Evolutionary conservation across 2,113 vertebrate genomes (phyloP), one percentile per base, ranked within the genome.

Genomic region (Cottus gobio): DNA sequence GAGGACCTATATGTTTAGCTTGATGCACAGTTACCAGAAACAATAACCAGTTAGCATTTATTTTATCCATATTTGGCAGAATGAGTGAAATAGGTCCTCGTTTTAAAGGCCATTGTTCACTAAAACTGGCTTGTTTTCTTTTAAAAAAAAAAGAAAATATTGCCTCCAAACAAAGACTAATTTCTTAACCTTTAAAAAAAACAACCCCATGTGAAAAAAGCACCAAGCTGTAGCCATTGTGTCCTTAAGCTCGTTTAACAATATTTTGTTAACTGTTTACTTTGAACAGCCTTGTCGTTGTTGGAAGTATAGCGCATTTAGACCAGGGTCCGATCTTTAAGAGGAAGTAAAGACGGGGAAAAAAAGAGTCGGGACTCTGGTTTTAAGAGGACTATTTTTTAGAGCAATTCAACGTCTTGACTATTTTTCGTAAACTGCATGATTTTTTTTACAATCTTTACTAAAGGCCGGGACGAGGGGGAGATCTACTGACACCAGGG

Each of bases 401-500:
- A 91, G 86, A 89, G 87, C 81, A 92, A 87, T 86, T 90, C 86
- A 91, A 73, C 85, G 63, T 94, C 84, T 90, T 81, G 87, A 87
- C 93, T 94, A 92, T 93, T 95, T 95, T 94, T 93, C 63, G 87
- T 93, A 92, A 95, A 89, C 46, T 94, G 94, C 94, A 94, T 95
- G 95, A 87, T 95, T 95, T 90, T 94, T 95, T 94, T 93, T 87
- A 93, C 86, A 75, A 93, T 88, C 85, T 93, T 93, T 92, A 88
- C 90, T 90, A 93, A 91, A 90, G 77, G 79, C 86, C 77, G 87
- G 87, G 77, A 72, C 1, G 36, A 12, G 65, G 84, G 86, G 80
- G 83, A 54, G 77, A 85, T 90, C 83, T 89, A 74, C 90, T 70
- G 88, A 92, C 87, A 93, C 91, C 87, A 74, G 92, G 90, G 93